A percentile compares a stretch with the other conserved stretches of the same genome.
Evolutionary conservation across 2,888 invertebrate species (phyloP).

Genomic region (Neoitamus cyanurus): DNA sequence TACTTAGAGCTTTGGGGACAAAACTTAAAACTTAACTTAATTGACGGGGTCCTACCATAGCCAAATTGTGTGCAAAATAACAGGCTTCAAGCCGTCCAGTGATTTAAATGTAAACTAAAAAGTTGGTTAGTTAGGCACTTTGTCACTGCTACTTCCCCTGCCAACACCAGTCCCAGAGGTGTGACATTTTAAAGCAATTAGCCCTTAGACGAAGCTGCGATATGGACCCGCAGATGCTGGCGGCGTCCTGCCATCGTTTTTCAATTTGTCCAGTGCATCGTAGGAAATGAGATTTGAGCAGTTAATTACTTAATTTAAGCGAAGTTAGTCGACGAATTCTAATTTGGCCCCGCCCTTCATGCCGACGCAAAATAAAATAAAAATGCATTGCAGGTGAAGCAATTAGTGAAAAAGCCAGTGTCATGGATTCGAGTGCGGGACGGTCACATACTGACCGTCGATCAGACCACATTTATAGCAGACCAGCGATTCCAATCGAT

Average conservation of each 20-base stretch:
- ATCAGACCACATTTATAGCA: constrained; percentile 84
- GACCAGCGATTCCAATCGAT: constrained; percentile 92
- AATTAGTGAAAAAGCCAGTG: constrained; percentile 88
- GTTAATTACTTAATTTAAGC: neutral
- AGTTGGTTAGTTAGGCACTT: neutral
- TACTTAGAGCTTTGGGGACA: no score
- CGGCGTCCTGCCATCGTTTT: neutral
- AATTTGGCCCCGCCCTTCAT: neutral
- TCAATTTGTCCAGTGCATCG: neutral
- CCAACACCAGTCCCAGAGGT: neutral
- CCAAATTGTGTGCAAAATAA: neutral
- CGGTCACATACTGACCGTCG: constrained; percentile 90
- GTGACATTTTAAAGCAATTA: neutral
- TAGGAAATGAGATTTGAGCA: neutral
- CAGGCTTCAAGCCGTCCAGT: neutral
- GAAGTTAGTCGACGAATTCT: neutral
- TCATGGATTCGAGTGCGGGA: constrained; percentile 90
- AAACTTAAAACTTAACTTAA: no score
- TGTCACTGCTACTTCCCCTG: neutral
- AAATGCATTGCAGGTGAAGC: constrained; percentile 70
- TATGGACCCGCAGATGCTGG: neutral
- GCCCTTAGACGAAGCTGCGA: neutral
- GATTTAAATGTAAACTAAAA: neutral
- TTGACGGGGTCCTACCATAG: no score
- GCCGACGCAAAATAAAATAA: neutral